These are phyloP conservation scores for Pyrgilauda ruficollis DNA, from an alignment of 2,113 vertebrate species.

Conservation along the genomic window DNA sequence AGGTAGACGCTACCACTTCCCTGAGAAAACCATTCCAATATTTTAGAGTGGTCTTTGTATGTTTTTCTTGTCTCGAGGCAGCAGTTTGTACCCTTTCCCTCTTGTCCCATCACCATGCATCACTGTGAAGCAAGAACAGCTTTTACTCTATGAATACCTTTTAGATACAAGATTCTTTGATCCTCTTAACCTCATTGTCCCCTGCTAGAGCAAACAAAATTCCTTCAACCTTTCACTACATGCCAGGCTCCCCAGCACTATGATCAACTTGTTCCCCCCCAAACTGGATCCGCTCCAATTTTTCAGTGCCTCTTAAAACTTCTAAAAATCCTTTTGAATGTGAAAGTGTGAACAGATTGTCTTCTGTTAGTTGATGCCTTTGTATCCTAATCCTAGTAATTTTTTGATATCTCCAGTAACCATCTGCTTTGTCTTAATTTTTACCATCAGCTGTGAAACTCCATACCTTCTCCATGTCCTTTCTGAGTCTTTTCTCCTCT, in stretches of 20 bases:
- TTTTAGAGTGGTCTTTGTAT: not conserved
- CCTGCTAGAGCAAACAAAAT: not conserved
- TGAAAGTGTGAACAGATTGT: not conserved
- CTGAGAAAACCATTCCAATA: not conserved
- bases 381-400: not conserved
- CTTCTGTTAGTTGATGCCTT: not conserved
- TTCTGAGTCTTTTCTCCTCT: not conserved
- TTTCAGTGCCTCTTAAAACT: not conserved
- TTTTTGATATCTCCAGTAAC: not conserved
- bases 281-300: rapidly evolving
- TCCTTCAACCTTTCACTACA: not conserved
- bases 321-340: not conserved
- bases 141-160: not conserved
- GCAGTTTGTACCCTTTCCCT: not conserved
- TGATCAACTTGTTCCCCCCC: not conserved
- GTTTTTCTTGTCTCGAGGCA: not conserved
- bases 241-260: not conserved
- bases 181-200: rapidly evolving
- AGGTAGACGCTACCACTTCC: not conserved
- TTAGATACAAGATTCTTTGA: not conserved
- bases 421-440: not conserved
- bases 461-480: not conserved
- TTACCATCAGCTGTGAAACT: not conserved
- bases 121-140: not conserved
- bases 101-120: not conserved